Evolutionary conservation across 1,140 invertebrate species (phyloP).

Genomic region (Ips nitidus): DNA sequence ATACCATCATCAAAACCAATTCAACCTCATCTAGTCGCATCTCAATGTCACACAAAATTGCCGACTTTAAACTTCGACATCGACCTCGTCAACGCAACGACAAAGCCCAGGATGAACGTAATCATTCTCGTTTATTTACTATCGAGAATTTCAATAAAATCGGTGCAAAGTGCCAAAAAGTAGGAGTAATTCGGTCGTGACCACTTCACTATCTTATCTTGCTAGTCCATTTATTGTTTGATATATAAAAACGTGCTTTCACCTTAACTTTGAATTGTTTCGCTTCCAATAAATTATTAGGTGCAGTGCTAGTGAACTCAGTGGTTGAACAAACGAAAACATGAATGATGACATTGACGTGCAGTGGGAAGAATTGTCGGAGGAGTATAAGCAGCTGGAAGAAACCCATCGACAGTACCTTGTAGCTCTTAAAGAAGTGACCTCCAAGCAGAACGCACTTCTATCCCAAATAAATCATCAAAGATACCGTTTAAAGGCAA

Average conservation of each 20-base stretch:
- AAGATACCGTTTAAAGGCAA: conserved; percentile 79
- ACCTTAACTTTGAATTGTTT: not conserved
- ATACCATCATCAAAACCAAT: not conserved
- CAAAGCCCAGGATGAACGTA: not conserved
- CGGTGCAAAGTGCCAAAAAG: conserved; percentile 19
- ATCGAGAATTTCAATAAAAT: conserved; percentile 2
- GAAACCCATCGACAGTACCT: conserved; percentile 78
- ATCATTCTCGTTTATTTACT: not conserved
- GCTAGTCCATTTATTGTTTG: conserved; percentile 2
- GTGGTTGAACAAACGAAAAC: not conserved
- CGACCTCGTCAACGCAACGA: not conserved
- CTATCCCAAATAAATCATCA: conserved; percentile 84
- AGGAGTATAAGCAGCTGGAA: conserved; percentile 72
- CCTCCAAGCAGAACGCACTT: conserved; percentile 81
- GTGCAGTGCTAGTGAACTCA: conserved; percentile 3
- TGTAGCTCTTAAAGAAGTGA: conserved; percentile 77
- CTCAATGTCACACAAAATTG: conserved; percentile 3
- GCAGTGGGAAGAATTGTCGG: conserved; percentile 73
- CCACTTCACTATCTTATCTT: conserved; percentile 25
- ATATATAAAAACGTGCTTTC: conserved; percentile 4
- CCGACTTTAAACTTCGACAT: conserved; percentile 13
- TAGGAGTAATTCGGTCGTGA: conserved; percentile 5
- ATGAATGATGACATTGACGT: conserved; percentile 45
- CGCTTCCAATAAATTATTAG: conserved; percentile 1
- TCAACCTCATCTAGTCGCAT: not conserved